Evolutionary conservation across 2,888 invertebrate species (phyloP), one percentile per base, ranked within the genome.

Genomic region (Dinocampus coccinellae): DNA sequence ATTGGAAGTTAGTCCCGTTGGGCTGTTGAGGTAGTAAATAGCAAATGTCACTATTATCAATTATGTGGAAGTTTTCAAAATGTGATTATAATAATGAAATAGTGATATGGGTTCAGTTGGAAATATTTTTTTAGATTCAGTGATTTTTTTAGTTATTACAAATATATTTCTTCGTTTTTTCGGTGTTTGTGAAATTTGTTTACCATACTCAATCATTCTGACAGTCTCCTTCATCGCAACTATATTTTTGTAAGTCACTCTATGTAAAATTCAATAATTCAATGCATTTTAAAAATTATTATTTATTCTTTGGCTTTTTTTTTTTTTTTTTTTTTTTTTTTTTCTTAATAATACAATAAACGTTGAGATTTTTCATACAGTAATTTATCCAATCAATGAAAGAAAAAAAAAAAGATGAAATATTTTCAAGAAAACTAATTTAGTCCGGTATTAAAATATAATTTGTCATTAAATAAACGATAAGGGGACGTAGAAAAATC

Each of bases 61-160:
- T 33, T 20, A 70, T 70, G 69, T 68, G 61, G 68, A 61, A 26
- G 33, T 29, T 52, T 26, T 61, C 34, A 36, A 47, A 47, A 47
- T 16, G 13, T 24, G 24, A 33, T 29, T 26, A 22, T 10, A 47
- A 34, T 34, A 16, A 68, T 68, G 53, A 42, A 24, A 33, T 64
- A 78, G 80, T 82, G 84, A 82, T 82, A 84, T 84, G 83, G 84
- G 83, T 82, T 73, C 72, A 69, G 69, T 79, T 73, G 79, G 75
- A 60, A 62, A 70, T 42, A 70, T 80, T 55, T 64, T 78, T 36
- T 69, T 84, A 72, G 82, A 85, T 74, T 78, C 80, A 67, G 70
- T 83, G 76, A 72, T 84, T 58, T 69, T 84, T 64, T 70, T 85
- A 13, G 61, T 82, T 42, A 70, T 78, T 64, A 76, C 76, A 42